phyloP scores from a whole-genome alignment of 2,797 vertebrate species.

The Danionella dracula region DNA sequence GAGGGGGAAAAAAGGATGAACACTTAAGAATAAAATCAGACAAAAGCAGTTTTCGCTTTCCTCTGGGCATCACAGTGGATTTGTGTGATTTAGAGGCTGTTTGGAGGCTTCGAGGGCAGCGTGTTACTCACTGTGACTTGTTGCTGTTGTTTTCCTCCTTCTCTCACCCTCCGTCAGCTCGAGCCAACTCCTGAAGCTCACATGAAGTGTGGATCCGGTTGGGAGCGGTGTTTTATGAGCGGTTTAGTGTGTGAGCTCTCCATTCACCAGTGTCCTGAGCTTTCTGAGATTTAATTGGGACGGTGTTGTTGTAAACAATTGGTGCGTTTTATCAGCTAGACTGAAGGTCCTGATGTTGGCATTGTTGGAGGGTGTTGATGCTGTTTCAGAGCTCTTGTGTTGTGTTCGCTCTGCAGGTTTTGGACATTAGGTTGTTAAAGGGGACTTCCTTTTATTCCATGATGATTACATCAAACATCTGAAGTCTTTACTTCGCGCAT shows the following conservation, averaged over 20 bases:
- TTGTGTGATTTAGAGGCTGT: slow-evolving; percentile 2
- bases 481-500: too few species aligned
- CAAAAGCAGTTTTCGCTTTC: neutral
- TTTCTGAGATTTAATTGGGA: slow-evolving; percentile 65
- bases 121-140: slow-evolving; percentile 23
- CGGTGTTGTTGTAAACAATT: slow-evolving; percentile 57
- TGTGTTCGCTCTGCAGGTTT: too few species aligned
- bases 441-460: too few species aligned
- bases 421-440: too few species aligned
- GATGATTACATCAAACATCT: too few species aligned
- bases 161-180: neutral
- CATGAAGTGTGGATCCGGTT: slow-evolving; percentile 67
- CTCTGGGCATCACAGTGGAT: neutral
- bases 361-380: slow-evolving; percentile 1
- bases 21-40: neutral
- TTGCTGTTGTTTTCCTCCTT: slow-evolving; percentile 14
- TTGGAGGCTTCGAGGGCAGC: slow-evolving; percentile 9
- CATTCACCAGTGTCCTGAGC: slow-evolving; percentile 57
- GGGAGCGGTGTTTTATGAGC: slow-evolving; percentile 66
- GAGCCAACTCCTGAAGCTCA: slow-evolving; percentile 63
- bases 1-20: too few species aligned
- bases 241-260: slow-evolving; percentile 59
- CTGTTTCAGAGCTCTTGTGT: neutral
- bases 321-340: slow-evolving; percentile 35
- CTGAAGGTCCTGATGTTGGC: slow-evolving; percentile 20